Percentiles rank a stretch among this genome's conserved stretches.
Evolutionary conservation across 2,888 invertebrate species (phyloP).

Genomic region (Rotaria macrura): DNA sequence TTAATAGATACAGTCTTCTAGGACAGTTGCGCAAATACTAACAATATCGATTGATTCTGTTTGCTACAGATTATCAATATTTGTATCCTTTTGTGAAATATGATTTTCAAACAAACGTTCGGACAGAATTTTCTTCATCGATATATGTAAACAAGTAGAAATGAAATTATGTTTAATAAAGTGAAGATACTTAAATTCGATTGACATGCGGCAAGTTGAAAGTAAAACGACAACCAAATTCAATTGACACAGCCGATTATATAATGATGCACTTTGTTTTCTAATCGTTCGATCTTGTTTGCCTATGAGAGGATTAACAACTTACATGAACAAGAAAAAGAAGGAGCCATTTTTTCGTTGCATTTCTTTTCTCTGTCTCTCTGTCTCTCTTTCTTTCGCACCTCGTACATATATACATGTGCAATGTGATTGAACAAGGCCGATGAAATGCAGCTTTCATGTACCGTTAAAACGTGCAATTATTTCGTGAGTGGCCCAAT

Average conservation of each 20-base stretch:
- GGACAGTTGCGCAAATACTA: no score
- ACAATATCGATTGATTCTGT: no score
- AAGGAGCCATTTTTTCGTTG: conserved; percentile 3
- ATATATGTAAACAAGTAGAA: neutral
- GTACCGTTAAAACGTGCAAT: neutral
- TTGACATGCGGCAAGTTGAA: conserved; percentile 5
- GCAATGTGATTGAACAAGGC: neutral
- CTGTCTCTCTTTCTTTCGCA: neutral
- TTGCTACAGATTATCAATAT: no score
- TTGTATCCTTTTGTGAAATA: no score
- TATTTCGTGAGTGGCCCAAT: neutral
- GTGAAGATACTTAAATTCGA: neutral
- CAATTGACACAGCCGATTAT: neutral
- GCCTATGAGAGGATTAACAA: neutral
- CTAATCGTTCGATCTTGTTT: conserved; percentile 2
- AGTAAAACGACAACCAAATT: neutral
- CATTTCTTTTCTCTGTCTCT: neutral
- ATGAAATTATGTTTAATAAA: neutral
- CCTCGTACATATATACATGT: neutral
- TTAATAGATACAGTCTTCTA: neutral
- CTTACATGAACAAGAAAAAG: neutral
- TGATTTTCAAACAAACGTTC: neutral
- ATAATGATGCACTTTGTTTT: neutral
- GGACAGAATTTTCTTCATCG: neutral
- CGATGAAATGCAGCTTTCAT: neutral